Conservation (phyloP, 2,797 vertebrate genomes). For the Amphiprion clarkii region DNA sequence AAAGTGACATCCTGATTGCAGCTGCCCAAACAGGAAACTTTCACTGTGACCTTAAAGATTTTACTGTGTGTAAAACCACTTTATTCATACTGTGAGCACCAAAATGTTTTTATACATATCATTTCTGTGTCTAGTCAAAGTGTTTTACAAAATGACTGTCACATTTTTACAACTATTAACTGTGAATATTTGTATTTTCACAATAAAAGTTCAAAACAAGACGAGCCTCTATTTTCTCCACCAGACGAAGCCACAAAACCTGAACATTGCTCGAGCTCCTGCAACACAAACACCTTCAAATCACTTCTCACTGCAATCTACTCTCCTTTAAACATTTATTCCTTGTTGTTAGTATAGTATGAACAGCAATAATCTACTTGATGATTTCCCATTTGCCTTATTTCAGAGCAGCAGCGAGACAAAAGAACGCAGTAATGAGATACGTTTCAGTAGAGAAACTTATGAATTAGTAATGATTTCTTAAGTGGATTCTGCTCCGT, state of each 20-base stretch:
- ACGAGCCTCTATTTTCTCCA: background rate
- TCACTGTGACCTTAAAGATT: constrained; percentile 50
- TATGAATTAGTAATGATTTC: constrained; percentile 79
- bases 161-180: constrained; percentile 6
- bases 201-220: constrained; percentile 43
- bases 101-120: background rate
- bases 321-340: constrained; percentile 34
- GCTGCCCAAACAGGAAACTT: constrained; percentile 4
- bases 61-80: constrained; percentile 14
- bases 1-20: constrained; percentile 13
- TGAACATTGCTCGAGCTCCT: background rate
- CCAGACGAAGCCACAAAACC: background rate
- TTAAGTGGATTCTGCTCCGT: constrained; percentile 75
- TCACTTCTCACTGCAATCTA: background rate
- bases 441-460: constrained; percentile 64
- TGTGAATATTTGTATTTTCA: constrained; percentile 28
- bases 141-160: constrained; percentile 15
- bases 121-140: constrained; percentile 7
- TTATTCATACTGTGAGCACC: background rate
- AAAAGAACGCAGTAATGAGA: constrained; percentile 66
- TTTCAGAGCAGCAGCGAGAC: constrained; percentile 50
- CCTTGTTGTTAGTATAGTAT: constrained; percentile 13
- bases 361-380: constrained; percentile 47
- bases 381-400: constrained; percentile 53
- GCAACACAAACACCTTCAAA: background rate